Percentiles rank a stretch among this genome's conserved stretches.
Evolutionary conservation across 2,888 invertebrate genomes (phyloP).

Genomic region (Platerodrilus igneus): DNA sequence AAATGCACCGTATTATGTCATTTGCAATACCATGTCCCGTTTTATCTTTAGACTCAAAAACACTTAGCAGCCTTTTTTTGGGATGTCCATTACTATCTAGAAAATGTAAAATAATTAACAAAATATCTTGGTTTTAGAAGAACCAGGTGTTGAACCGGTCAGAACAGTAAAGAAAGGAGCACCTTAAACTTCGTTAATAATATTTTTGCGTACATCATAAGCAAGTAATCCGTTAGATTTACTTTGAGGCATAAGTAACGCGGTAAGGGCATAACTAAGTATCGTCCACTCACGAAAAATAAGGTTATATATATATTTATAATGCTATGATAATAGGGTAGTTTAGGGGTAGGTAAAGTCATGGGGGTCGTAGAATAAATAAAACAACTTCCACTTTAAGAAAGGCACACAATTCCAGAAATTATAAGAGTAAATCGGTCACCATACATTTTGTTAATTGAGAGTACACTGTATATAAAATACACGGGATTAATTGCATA

Average conservation of each 20-base stretch:
- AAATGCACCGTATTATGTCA: too few species aligned
- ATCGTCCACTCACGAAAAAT: constrained; percentile 1
- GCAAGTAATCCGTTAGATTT: neutral
- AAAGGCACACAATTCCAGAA: too few species aligned
- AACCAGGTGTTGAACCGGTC: constrained; percentile 3
- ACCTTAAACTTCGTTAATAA: constrained; percentile 3
- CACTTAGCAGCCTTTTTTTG: neutral
- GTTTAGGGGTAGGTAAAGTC: too few species aligned
- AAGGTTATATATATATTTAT: too few species aligned
- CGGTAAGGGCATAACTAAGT: neutral
- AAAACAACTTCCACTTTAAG: too few species aligned
- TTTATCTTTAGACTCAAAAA: constrained; percentile 1
- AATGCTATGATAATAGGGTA: too few species aligned
- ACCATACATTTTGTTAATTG: too few species aligned
- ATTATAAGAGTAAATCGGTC: too few species aligned
- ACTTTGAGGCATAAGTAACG: neutral
- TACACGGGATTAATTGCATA: too few species aligned
- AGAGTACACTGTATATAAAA: too few species aligned
- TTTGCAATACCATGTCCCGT: neutral
- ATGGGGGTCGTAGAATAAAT: too few species aligned
- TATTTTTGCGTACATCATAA: neutral
- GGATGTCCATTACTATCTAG: constrained; percentile 1
- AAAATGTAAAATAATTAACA: neutral
- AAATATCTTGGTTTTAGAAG: neutral
- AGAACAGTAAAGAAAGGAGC: neutral